Base-by-base conservation (phyloP, 2,113 vertebrate species). In the Ploceus nigricollis region DNA sequence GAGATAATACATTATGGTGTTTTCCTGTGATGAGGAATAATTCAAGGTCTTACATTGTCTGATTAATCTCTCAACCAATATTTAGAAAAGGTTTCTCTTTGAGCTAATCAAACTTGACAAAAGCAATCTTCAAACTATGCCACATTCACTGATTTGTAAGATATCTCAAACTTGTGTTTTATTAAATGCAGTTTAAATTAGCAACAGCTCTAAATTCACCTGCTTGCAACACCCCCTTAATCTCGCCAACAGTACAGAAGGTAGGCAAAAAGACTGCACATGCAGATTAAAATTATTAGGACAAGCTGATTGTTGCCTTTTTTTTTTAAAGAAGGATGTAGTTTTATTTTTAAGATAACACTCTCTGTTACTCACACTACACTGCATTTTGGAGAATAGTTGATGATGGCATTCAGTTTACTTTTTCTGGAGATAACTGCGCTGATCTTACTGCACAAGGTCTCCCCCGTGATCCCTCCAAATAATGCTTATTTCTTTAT, bases 51-150 rank as follows among this genome's bases (percentile, higher is more conserved):
- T 95, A 85, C 65, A 93, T 14, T 90, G 64, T 56, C 83, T 90
- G 95, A 97, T 97, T 96, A 94, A 96, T 96, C 92, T 95, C 92
- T 94, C 79, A 94, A 85, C 72, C 92, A 96, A 97, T 96, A 96
- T 96, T 97, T 97, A 96, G 93, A 96, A 97, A 96, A 94, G 92
- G 75, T 92, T 94, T 94, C 83, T 94, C 79, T 96, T 93, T 54
- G 92, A 96, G 82, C 69, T 96, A 94, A 96, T 92, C 93, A 97
- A 92, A 96, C 93, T 95, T 96, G 93, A 96, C 95, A 95, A 97
- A 97, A 97, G 93, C 93, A 97, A 95, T 96, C 95, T 97, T 97
- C 95, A 95, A 96, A 93, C 92, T 90, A 93, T 73, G 92, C 78
- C 82, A 94, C 45, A 66, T 91, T 89, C 90, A 54, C 86, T 44